Evolutionary conservation across 2,888 invertebrate species (phyloP), one percentile per base, ranked within the genome.

Genomic region (Aspidiotus destructor): DNA sequence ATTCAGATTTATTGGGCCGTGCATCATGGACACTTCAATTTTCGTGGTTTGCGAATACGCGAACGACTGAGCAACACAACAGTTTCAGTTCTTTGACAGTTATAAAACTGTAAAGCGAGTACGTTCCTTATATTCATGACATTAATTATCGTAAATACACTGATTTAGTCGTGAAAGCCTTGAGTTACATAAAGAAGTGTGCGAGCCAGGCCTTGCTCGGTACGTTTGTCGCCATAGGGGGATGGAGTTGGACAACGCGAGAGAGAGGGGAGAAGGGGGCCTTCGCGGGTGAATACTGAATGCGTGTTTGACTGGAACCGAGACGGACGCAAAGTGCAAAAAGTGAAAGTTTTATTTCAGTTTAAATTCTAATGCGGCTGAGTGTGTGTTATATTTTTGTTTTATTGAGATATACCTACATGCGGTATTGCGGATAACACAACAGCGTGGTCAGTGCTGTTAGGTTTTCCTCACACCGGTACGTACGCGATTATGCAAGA

Each of bases 121-220:
- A 13, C n/a, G n/a, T 48, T 13, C n/a, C n/a, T 48, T 48, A 48
- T 48, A 65, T 58, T 65, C 65, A 65, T 58, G 58, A 65, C 58
- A 58, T 65, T 65, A 65, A 65, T 65, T 65, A 65, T 65, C 58
- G 58, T 55, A 55, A 48, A 48, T 40, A 58, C 41, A 65, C 65
- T 57, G 65, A 65, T 58, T 58, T 28, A 65, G 58, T 65, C 65
- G 65, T 65, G 65, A 65, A 65, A 65, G 65, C 65, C 65, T 65
- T 65, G 65, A 57, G 65, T 65, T 65, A 65, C 65, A 65, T 65
- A 65, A 65, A 28, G 5, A 28, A 65, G 58, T 65, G 58, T 58
- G 65, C 65, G 58, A 65, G 55, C 65, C 28, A 65, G 65, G 57
- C 57, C 65, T 65, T 65, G 65, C 65, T 65, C 60, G 54, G 44